Evolutionary conservation across 2,888 invertebrate species (phyloP), one percentile per base, ranked within the genome.

Genomic region (Phlogophora meticulosa): DNA sequence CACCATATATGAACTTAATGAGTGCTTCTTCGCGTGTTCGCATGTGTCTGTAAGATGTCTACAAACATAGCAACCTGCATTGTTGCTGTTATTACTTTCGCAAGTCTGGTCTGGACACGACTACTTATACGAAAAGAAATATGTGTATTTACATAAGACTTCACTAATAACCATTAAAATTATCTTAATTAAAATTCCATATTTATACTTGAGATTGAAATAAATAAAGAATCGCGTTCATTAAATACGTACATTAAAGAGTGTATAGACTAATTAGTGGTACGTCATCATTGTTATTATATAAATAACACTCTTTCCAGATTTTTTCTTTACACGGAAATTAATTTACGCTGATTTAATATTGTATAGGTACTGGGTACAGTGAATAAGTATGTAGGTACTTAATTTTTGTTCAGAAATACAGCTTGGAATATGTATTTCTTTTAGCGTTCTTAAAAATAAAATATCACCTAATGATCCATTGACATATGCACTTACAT

Each of bases 171-270:
- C 36, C 36, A 42, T 51, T 48, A 52, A 24, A 40, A 20, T 48
- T 17, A 4, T 53, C 36, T 55, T 46, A 40, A 71, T 68, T 55
- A 40, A 76, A 64, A 71, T 61, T 64, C 60, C 42, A 61, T 64
- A 42, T 52, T 17, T 17, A n/a, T 48, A 48, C 22, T n/a, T 20
- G 17, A 38, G 20, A 53, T 28, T 7, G 0, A 42, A 71, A 53
- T 60, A 49, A 59, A 64, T 36, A 53, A 45, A 15, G 17, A 60
- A 60, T 60, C 13, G 34, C 42, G 11, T 49, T 80, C 70, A 76
- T 70, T 56, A 38, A 45, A 32, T 46, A 64, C 15, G 43, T 61
- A 42, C 17, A 40, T 36, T 52, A 42, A 46, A 65, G 59, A 10
- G 20, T 51, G 43, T 15, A 48, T 38, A 5, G 51, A 17, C 17